Evolutionary conservation across 2,113 vertebrate genomes (phyloP).

Genomic region (Merops nubicus): DNA sequence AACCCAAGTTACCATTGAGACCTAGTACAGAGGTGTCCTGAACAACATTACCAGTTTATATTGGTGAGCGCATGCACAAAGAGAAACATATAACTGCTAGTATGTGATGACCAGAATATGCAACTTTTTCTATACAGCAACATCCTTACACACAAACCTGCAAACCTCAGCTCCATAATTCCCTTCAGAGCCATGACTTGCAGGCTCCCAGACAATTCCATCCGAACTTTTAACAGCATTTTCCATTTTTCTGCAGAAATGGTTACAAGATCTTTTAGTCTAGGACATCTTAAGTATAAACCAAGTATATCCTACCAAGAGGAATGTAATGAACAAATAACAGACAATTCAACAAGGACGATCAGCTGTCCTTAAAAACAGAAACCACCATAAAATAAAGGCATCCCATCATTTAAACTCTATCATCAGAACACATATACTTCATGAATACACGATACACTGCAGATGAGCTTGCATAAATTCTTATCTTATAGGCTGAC

Average conservation of each 20-base stretch:
- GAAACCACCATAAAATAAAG: neutral
- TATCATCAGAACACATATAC: neutral
- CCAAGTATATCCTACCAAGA: neutral
- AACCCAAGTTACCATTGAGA: neutral
- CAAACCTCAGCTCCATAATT: neutral
- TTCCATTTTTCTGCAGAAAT: neutral
- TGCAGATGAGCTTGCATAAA: neutral
- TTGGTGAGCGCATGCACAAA: neutral
- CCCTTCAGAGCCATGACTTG: neutral
- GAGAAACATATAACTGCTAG: neutral
- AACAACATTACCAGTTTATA: neutral
- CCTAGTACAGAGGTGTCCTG: neutral
- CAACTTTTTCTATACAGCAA: neutral
- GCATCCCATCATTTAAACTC: neutral
- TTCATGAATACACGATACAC: neutral
- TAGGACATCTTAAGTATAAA: neutral
- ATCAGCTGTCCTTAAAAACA: neutral
- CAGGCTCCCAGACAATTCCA: neutral
- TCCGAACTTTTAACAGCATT: neutral
- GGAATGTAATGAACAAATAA: neutral
- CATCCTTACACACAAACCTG: neutral
- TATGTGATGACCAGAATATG: neutral
- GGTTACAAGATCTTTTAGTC: neutral
- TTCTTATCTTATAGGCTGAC: neutral
- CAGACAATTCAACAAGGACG: neutral